phyloP scores from a whole-genome alignment of 1,140 invertebrate species.

The Drosophila trapezifrons region DNA sequence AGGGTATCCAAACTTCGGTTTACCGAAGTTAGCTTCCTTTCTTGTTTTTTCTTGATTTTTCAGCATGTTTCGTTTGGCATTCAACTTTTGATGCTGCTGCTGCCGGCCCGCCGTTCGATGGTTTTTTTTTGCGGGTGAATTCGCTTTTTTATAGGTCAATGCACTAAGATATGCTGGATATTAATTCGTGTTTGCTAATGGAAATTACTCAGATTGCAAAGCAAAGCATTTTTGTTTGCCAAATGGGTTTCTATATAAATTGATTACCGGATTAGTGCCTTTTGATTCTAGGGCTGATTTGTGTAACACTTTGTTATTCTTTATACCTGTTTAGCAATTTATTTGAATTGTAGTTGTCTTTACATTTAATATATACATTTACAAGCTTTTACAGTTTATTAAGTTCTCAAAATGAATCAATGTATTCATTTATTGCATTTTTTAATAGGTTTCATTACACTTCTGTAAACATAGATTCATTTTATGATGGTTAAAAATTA shows the following conservation, averaged over 20 bases:
- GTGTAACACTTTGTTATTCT: background rate
- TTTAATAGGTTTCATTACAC: no score
- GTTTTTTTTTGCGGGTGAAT: slow-evolving; percentile 21
- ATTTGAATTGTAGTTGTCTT: background rate
- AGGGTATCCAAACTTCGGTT: no score
- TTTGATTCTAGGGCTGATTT: background rate
- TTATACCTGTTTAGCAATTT: background rate
- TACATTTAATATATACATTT: background rate
- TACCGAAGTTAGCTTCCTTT: no score
- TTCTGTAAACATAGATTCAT: no score
- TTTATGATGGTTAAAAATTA: no score
- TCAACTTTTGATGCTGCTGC: slow-evolving; percentile 47
- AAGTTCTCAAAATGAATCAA: no score
- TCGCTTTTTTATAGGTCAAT: slow-evolving; percentile 72
- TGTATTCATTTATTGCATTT: no score
- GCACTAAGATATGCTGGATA: slow-evolving; percentile 32
- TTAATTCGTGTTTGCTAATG: slow-evolving; percentile 7
- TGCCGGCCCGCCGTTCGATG: slow-evolving; percentile 27
- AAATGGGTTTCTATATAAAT: background rate
- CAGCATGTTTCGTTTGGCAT: slow-evolving; percentile 67
- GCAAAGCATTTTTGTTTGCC: background rate
- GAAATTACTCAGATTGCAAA: background rate
- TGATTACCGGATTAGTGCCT: background rate
- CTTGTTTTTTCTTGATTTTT: slow-evolving; percentile 19
- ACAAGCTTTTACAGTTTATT: background rate